Percentiles rank a stretch among this genome's conserved stretches.
Evolutionary conservation across 2,888 invertebrate genomes (phyloP).

Genomic region (Amiota minor): DNA sequence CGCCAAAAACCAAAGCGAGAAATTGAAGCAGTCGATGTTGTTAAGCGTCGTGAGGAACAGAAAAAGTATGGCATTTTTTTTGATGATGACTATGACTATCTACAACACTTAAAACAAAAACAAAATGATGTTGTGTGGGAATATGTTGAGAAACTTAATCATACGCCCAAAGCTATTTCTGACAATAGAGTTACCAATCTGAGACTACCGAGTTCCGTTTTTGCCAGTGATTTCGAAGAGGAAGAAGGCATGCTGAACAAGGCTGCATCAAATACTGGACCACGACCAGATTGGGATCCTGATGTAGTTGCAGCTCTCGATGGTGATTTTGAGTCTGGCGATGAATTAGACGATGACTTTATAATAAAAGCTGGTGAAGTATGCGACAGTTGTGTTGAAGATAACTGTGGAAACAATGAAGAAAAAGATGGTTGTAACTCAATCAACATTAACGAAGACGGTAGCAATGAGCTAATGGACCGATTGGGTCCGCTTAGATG

Average conservation of each 20-base stretch:
- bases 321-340: constrained; percentile 90
- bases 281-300: constrained; percentile 86
- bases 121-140: constrained; percentile 72
- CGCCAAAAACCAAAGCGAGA: constrained; percentile 51
- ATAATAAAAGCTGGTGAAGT: constrained; percentile 79
- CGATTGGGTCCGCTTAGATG: constrained; percentile 73
- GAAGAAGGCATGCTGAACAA: constrained; percentile 79
- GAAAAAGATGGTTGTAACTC: constrained; percentile 55
- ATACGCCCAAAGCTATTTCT: constrained; percentile 58
- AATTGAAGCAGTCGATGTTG: constrained; percentile 60
- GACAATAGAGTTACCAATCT: constrained; percentile 68
- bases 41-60: constrained; percentile 81
- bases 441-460: constrained; percentile 65
- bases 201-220: constrained; percentile 88
- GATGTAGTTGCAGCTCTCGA: constrained; percentile 94
- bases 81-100: constrained; percentile 96
- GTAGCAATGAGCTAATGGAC: constrained; percentile 73
- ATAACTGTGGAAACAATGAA: constrained; percentile 49
- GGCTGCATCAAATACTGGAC: constrained; percentile 73
- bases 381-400: constrained; percentile 53
- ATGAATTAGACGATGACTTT: constrained; percentile 95
- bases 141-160: constrained; percentile 71
- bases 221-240: constrained; percentile 90
- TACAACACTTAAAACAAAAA: constrained; percentile 84
- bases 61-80: constrained; percentile 92